These are phyloP conservation scores for Nyctereutes procyonoides DNA, from an alignment of 2,113 vertebrate species.

Conservation along the genomic window DNA sequence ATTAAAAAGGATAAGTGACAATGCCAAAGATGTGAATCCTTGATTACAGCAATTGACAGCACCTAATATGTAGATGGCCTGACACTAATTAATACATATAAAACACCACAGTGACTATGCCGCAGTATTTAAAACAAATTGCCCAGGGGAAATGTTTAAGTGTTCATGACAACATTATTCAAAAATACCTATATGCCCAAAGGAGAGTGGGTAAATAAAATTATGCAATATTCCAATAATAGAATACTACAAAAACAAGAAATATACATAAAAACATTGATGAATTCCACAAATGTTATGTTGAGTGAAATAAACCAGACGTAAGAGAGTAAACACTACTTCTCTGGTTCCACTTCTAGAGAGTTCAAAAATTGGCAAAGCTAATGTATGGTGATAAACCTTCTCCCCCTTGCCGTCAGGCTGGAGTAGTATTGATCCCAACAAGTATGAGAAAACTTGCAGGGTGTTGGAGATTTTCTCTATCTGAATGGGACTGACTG, in stretches of 20 bases:
- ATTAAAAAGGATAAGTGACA: background rate
- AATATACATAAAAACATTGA: background rate
- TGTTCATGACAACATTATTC: background rate
- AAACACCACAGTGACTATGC: background rate
- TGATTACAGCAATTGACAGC: background rate
- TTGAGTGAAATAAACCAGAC: background rate
- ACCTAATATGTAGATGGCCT: background rate
- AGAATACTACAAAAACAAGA: background rate
- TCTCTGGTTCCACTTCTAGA: background rate
- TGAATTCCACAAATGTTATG: background rate
- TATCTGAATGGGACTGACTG: background rate
- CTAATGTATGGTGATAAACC: background rate
- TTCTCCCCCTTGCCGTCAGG: background rate
- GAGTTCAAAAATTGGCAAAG: background rate
- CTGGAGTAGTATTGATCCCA: background rate
- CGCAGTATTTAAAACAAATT: background rate
- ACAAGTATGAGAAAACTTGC: background rate
- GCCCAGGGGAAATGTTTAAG: background rate
- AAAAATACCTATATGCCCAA: background rate
- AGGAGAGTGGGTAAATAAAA: background rate
- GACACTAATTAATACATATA: background rate
- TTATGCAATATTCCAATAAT: background rate
- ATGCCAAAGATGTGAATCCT: background rate
- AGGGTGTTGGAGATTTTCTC: background rate
- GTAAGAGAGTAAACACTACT: background rate